Evolutionary conservation across 1,140 invertebrate species (phyloP).

Genomic region (Andrena cerasifolii): DNA sequence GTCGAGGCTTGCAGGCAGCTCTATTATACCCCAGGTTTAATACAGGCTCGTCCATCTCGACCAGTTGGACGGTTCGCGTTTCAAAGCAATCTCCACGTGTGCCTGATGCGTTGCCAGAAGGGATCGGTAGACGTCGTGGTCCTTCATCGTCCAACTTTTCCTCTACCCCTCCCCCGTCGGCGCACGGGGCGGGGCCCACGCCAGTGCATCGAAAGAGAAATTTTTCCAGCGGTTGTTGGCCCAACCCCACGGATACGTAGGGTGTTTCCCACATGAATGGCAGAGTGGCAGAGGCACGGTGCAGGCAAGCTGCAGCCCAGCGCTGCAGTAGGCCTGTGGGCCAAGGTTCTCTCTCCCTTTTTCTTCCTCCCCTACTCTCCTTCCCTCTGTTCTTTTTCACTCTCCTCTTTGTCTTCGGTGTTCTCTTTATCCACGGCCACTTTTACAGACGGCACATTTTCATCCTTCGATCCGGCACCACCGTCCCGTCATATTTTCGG

Average conservation of each 20-base stretch:
- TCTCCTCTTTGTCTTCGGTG: conserved; percentile 35
- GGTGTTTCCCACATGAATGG: conserved; percentile 54
- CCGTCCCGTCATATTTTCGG: too few relatives aligned
- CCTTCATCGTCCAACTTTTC: conserved; percentile 15
- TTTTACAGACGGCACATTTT: conserved; percentile 7
- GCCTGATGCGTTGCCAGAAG: too few relatives aligned
- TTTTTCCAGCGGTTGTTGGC: conserved; percentile 47
- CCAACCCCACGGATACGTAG: conserved; percentile 39
- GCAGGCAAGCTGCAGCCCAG: conserved; percentile 29
- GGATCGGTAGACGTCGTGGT: conserved; percentile 8
- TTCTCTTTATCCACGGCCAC: conserved; percentile 19
- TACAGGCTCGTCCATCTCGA: too few relatives aligned
- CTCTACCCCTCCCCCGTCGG: neutral
- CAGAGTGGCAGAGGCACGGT: conserved; percentile 19
- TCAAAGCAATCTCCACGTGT: too few relatives aligned
- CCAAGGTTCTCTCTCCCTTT: conserved; percentile 47
- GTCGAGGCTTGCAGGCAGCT: too few relatives aligned
- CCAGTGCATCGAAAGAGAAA: conserved; percentile 46
- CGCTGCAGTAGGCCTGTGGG: conserved; percentile 50
- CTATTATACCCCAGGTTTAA: too few relatives aligned
- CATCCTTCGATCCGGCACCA: neutral
- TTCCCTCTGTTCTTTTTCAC: conserved; percentile 8
- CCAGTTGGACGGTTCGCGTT: too few relatives aligned
- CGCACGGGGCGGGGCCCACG: conserved; percentile 43
- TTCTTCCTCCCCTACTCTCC: conserved; percentile 15